A percentile compares a stretch with the other conserved stretches of the same genome.
These are phyloP conservation scores for Picus viridis DNA, from an alignment of 2,797 vertebrate genomes.

Conservation along the genomic window DNA sequence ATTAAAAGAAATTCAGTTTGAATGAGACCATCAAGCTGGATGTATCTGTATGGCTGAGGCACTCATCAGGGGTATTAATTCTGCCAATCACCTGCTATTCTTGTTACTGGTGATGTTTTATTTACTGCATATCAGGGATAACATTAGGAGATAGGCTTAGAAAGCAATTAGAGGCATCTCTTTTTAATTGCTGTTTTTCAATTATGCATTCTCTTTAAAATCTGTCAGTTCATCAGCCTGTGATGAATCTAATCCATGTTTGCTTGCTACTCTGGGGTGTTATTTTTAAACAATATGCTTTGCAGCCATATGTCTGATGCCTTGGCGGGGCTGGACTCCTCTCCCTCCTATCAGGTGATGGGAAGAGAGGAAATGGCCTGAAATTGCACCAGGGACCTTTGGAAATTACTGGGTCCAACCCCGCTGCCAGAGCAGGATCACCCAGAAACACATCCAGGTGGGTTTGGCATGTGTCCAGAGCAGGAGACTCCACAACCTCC, in stretches of 20 bases:
- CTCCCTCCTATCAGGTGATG: no score
- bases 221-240: background rate
- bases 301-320: background rate
- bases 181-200: constrained; percentile 36
- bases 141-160: background rate
- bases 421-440: no score
- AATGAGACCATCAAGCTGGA: background rate
- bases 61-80: background rate
- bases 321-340: background rate
- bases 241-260: constrained; percentile 7
- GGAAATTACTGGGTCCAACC: no score
- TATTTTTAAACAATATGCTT: constrained; percentile 15
- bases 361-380: no score
- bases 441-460: no score
- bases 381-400: no score
- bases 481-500: no score
- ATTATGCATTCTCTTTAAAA: background rate
- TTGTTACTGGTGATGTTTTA: background rate
- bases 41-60: background rate
- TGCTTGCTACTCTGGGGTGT: background rate
- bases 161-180: background rate
- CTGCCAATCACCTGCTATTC: background rate
- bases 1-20: constrained; percentile 4
- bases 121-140: background rate
- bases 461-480: no score